Evolutionary conservation across 2,113 vertebrate species (phyloP), one percentile per base, ranked within the genome.

Genomic region (Isurus oxyrinchus): DNA sequence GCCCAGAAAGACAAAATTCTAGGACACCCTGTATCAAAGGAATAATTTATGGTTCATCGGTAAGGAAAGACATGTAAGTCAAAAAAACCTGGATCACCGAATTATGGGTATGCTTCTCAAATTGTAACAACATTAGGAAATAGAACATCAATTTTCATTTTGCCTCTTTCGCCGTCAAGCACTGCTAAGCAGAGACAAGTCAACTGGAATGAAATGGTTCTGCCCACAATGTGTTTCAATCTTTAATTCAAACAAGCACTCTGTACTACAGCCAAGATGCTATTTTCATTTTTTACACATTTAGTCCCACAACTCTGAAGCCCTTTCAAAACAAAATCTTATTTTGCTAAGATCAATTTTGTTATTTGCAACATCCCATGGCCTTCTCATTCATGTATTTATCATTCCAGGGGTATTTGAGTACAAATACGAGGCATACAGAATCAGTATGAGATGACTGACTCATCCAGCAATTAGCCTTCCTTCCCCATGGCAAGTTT

Each of bases 141-240:
- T 35, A 94, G n/a, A 49, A 23, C 35, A 94, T 67, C 67, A n/a
- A 94, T 53, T 67, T 67, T 94, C 61, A 94, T 44, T 94, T 94
- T 94, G 19, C 91, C 19, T 94, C n/a, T 61, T 59, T 94, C 21
- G 3, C 21, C 57, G 27, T 90, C 87, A 91, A 5, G 23, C 23
- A 49, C 40, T 67, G 5, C 87, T 57, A 69, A 3, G 63, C 67
- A 40, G 11, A 40, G 19, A 69, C 8, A 49, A 40, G 10, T 25
- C 23, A 53, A 66, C 19, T 67, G n/a, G n/a, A 69, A 95, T 95
- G 63, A 27, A 69, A 95, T 19, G 55, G 11, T 49, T 69, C 63
- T 94, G 13, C 44, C 44, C 14, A 53, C 19, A 69, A 69, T 53
- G 94, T 31, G 23, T 25, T 69, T 95, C 44, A 67, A 49, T 49